Evolutionary conservation across 2,113 vertebrate species (phyloP).

Genomic region (Mola mola): DNA sequence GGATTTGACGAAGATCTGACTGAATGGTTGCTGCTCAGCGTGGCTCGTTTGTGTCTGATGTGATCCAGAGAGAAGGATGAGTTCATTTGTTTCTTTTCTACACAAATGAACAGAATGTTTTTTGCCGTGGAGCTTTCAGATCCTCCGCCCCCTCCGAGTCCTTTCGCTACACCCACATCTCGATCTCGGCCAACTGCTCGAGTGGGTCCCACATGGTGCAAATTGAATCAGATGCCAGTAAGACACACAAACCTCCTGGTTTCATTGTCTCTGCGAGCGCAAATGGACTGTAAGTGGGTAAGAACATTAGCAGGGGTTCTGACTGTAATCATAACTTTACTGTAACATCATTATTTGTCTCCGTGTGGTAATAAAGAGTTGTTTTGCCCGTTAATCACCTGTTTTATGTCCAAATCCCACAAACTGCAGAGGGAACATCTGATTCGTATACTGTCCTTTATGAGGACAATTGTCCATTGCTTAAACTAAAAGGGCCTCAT

Average conservation of each 20-base stretch:
- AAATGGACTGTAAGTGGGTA: conserved; percentile 5
- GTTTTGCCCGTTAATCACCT: not conserved
- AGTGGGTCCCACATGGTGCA: conserved; percentile 59
- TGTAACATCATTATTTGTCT: not conserved
- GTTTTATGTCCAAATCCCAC: not conserved
- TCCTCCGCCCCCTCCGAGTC: conserved; percentile 54
- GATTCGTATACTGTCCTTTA: too few relatives aligned
- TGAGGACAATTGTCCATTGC: too few relatives aligned
- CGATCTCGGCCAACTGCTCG: conserved; percentile 62
- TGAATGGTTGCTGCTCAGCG: conserved; percentile 19
- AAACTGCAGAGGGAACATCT: too few relatives aligned
- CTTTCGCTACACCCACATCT: conserved; percentile 69
- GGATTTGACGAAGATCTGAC: not conserved
- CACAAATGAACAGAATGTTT: conserved; percentile 52
- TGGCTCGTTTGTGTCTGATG: conserved; percentile 39
- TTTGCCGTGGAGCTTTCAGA: conserved; percentile 50
- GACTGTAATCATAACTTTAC: not conserved
- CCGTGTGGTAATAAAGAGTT: not conserved
- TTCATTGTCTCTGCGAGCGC: conserved; percentile 18
- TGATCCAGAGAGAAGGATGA: conserved; percentile 34
- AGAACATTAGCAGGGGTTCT: conserved; percentile 1
- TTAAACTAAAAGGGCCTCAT: too few relatives aligned
- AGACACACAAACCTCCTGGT: conserved; percentile 22
- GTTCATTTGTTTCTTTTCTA: conserved; percentile 23
- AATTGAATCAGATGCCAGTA: conserved; percentile 50